Evolutionary conservation across 2,797 vertebrate species (phyloP).

Genomic region (Agapornis canus): DNA sequence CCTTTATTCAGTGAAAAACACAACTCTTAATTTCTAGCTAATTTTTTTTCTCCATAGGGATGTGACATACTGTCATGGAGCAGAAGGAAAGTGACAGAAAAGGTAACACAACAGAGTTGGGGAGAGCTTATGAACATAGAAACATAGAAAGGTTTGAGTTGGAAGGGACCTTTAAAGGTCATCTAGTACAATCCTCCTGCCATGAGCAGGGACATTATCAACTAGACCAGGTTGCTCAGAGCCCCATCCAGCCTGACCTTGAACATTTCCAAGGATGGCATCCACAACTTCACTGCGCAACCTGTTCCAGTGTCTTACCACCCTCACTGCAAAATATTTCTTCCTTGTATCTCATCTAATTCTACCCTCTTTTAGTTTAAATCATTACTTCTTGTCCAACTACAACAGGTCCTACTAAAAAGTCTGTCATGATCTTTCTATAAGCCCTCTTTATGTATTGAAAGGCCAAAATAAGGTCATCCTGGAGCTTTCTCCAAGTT

Average conservation of each 20-base stretch:
- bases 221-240: neutral
- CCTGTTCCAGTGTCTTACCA: neutral
- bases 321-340: accelerated
- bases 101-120: neutral
- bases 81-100: neutral
- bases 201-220: neutral
- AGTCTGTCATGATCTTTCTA: neutral
- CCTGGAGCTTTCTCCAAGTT: neutral
- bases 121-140: neutral
- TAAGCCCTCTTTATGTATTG: accelerated
- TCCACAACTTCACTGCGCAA: neutral
- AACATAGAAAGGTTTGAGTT: neutral
- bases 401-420: neutral
- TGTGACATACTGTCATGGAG: neutral
- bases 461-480: neutral
- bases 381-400: neutral
- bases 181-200: neutral
- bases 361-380: neutral
- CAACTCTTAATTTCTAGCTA: neutral
- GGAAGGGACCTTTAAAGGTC: neutral
- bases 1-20: neutral
- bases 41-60: neutral
- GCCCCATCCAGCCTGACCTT: neutral
- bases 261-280: neutral
- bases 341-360: neutral